phyloP scores from a whole-genome alignment of 2,888 invertebrate species.

The Leptopilina myrica region DNA sequence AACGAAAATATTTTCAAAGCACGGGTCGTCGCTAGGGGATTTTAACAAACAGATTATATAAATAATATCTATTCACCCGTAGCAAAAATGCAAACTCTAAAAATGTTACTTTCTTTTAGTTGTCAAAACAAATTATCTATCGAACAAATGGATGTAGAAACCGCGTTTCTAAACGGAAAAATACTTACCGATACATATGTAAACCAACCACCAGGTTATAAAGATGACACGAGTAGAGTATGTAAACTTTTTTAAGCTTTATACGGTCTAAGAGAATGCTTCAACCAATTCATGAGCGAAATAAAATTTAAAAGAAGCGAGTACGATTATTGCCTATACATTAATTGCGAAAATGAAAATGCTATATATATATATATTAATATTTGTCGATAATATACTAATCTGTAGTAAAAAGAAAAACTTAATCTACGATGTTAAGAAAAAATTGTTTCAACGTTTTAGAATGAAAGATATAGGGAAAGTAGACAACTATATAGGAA shows the following conservation, averaged over 20 bases:
- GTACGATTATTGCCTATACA: conserved; percentile 50
- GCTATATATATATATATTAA: neutral
- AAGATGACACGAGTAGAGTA: conserved; percentile 46
- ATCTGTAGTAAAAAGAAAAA: conserved; percentile 42
- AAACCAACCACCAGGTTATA: conserved; percentile 49
- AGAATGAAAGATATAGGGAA: conserved; percentile 48
- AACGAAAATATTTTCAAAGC: conserved; percentile 50
- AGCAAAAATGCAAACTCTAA: conserved; percentile 32
- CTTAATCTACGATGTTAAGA: conserved; percentile 42
- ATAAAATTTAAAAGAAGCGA: conserved; percentile 49
- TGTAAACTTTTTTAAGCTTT: conserved; percentile 53
- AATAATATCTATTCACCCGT: conserved; percentile 49
- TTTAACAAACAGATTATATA: conserved; percentile 51
- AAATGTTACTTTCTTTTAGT: conserved; percentile 48
- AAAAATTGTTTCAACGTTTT: conserved; percentile 24
- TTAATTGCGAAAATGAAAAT: conserved; percentile 31
- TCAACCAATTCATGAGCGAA: conserved; percentile 49
- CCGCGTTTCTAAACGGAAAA: conserved; percentile 49
- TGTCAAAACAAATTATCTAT: conserved; percentile 45
- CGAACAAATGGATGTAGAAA: conserved; percentile 53
- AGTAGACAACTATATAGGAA: conserved; percentile 45
- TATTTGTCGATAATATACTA: conserved; percentile 47
- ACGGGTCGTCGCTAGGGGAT: conserved; percentile 52
- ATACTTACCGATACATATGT: conserved; percentile 49
- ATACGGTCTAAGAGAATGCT: conserved; percentile 58